Evolutionary conservation across 2,797 vertebrate genomes (phyloP), one percentile per base, ranked within the genome.

Genomic region (Dendrocincla fuliginosa): DNA sequence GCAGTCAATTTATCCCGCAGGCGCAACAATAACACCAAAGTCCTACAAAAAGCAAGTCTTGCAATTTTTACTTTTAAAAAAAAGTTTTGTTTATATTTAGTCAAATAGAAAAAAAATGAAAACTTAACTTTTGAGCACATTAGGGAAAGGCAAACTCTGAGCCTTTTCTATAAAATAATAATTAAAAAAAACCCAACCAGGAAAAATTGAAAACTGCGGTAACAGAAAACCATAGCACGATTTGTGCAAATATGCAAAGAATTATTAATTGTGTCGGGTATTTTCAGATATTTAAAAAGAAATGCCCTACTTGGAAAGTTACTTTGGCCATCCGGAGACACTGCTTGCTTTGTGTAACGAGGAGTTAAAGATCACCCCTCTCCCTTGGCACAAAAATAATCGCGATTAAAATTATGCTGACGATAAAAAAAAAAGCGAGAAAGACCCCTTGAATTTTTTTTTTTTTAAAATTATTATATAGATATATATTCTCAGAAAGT

Each of bases 271-370:
- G 16, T 32, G 41, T 25, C 5, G 0, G 11, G n/a, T 61, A 41
- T 84, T 88, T 86, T 81, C 13, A 14, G 3, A 3, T 33, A n/a
- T 61, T 74, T 55, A 3, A 47, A 83, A 91, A 89, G 79, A 59
- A 95, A 90, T 37, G 30, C 14, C 63, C 71, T 87, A 89, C 93
- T 96, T 47, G 92, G 57, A 89, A 96, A 96, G 95, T 96, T 89
- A 90, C 65, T 92, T 93, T 89, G 79, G 90, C 93, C 93, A 94
- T 87, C 64, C 86, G 0, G 90, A 84, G 74, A 74, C 74, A 80
- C 63, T 32, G 85, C 55, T 41, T 37, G 86, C 49, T 82, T 85
- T 84, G 89, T 76, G 56, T 55, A 41, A 85, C 4, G 44, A 94
- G 56, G 79, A 78, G 88, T 61, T 94, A 93, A 83, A 91, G 87